Percentiles rank a stretch among this genome's conserved stretches.
phyloP scores from a whole-genome alignment of 1,140 invertebrate genomes.

The Drosophila bifasciata region DNA sequence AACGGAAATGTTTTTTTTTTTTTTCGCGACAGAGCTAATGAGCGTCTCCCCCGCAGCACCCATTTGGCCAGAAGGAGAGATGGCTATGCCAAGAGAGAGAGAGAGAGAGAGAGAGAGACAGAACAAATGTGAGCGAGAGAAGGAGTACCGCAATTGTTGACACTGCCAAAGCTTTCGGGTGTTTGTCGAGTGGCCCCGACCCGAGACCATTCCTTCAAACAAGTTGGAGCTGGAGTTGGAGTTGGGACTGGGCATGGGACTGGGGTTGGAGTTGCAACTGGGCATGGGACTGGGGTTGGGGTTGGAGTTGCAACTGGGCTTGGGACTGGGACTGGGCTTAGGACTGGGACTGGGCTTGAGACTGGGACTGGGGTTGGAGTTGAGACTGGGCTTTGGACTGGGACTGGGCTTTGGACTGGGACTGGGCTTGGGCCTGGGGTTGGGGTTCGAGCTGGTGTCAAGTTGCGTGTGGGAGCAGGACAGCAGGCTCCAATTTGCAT shows the following conservation, averaged over 20 bases:
- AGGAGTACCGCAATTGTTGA: slow-evolving; percentile 27
- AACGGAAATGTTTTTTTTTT: slow-evolving; percentile 75
- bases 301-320: background rate
- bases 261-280: background rate
- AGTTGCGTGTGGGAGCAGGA: slow-evolving; percentile 20
- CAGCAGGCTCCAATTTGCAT: no score
- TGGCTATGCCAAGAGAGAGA: slow-evolving; percentile 2
- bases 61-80: slow-evolving; percentile 13
- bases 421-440: no score
- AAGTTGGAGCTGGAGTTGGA: no score
- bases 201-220: no score
- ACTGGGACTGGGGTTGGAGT: no score
- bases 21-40: slow-evolving; percentile 44
- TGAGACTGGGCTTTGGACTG: no score
- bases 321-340: no score
- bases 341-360: no score
- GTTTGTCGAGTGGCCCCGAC: slow-evolving; percentile 64
- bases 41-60: slow-evolving; percentile 23
- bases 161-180: slow-evolving; percentile 65
- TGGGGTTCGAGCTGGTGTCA: slow-evolving; percentile 8
- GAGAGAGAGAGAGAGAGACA: background rate
- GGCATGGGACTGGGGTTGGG: background rate
- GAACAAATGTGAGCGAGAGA: background rate
- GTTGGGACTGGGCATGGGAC: no score
- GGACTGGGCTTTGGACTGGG: no score